Percentiles rank a stretch among this genome's conserved stretches.
Conservation (phyloP, 2,888 invertebrate genomes). For the Frankliniella fusca region DNA sequence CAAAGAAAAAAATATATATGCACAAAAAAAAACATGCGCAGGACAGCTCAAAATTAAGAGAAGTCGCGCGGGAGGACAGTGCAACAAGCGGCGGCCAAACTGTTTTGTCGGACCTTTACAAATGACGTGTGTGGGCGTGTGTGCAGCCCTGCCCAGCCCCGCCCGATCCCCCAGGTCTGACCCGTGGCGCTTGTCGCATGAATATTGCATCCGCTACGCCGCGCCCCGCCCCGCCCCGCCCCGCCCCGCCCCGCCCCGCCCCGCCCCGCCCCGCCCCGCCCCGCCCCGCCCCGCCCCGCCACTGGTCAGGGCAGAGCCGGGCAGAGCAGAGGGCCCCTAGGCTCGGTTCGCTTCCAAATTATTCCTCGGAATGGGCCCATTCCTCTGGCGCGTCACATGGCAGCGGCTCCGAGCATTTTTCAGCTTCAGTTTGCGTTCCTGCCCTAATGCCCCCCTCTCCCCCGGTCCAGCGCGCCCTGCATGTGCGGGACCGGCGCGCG, state of each 20-base stretch:
- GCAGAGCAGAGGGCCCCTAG: neutral
- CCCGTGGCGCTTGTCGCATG: constrained; percentile 11
- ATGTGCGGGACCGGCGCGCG: too few relatives aligned
- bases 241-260: neutral
- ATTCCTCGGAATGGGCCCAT: neutral
- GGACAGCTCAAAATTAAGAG: neutral
- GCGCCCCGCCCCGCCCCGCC: neutral
- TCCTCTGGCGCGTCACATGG: neutral
- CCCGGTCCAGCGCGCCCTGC: too few relatives aligned
- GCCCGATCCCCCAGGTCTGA: neutral
- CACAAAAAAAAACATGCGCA: neutral
- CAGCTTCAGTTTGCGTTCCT: too few relatives aligned
- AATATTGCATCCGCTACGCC: constrained; percentile 4
- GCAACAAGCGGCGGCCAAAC: too few relatives aligned
- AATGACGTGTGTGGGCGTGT: neutral
- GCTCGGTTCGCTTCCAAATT: neutral
- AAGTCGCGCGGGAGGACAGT: neutral
- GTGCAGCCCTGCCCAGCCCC: too few relatives aligned
- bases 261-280: too few relatives aligned
- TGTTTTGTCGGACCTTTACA: neutral
- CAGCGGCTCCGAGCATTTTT: neutral
- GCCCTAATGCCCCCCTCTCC: too few relatives aligned
- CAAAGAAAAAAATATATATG: neutral
- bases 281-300: neutral
- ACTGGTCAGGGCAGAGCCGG: neutral